These are phyloP conservation scores for Chouioia cunea DNA, from an alignment of 2,888 invertebrate species.

Conservation along the genomic window DNA sequence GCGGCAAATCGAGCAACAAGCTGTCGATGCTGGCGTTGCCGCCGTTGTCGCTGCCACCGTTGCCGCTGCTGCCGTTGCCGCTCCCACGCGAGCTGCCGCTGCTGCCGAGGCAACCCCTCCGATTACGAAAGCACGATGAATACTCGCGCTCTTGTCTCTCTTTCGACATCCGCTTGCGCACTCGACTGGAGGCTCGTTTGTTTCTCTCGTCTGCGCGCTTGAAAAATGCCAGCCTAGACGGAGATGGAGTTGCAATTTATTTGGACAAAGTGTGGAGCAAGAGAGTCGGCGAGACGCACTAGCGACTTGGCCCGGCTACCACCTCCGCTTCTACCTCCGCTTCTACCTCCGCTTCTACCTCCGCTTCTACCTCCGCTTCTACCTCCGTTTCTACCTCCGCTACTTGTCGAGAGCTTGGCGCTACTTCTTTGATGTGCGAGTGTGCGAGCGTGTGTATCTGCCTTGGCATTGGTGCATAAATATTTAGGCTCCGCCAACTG, in stretches of 20 bases:
- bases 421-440: constrained; percentile 63
- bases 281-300: constrained; percentile 29
- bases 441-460: constrained; percentile 48
- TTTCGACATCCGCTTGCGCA: no score
- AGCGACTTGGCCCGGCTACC: no score
- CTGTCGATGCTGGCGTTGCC: no score
- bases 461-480: constrained; percentile 64
- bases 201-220: no score
- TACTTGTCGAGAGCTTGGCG: no score
- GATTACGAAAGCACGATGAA: constrained; percentile 36
- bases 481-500: constrained; percentile 61
- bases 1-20: constrained; percentile 46
- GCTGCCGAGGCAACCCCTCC: constrained; percentile 37
- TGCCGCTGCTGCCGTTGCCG: constrained; percentile 16
- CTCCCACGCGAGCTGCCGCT: background rate
- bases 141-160: constrained; percentile 32
- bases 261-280: constrained; percentile 64
- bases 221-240: no score
- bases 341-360: no score
- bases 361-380: no score
- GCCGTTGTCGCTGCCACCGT: no score
- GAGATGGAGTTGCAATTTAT: constrained; percentile 59
- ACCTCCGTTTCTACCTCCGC: no score
- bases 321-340: no score
- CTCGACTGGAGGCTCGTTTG: no score